Base-by-base conservation (phyloP, 2,888 invertebrate genomes). In the Eupithecia insigniata region DNA sequence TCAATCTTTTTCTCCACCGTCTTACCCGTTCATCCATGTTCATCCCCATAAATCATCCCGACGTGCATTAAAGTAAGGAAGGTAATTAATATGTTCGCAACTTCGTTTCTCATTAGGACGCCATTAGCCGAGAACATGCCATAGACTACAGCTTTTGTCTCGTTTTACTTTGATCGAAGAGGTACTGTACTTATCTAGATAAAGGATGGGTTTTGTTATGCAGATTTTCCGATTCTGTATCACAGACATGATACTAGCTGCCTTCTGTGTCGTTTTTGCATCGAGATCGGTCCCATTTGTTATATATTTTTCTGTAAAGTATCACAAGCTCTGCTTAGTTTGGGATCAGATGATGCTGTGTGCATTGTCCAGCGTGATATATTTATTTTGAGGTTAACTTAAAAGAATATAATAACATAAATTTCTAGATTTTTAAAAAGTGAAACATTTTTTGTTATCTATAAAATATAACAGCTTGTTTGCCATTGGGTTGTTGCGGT, bases 51-150 rank as follows among this genome's bases (percentile, higher is more conserved):
- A 88, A 92, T 92, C 92, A 91, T 82, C 69, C 39, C 77, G 84
- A 84, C 87, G 82, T 86, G 83, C 86, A 86, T 88, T 87, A 87
- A 84, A 86, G 83, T 85, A 82, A 83, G 79, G 80, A 80, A 80
- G 88, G 90, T 92, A 92, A 92, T 92, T 92, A 92, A 90, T 91
- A 90, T 89, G 88, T 89, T 89, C 87, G 83, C 87, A 83, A 86
- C 81, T 88, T 87, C 87, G 84, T 79, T 82, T 83, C 90, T 91
- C 91, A 90, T 92, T 91, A 92, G 85, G 87, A 84, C 84, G 84
- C 85, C 87, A 88, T 90, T 87, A 88, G 81, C 81, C 75, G 72
- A 71, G 79, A 84, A 84, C 82, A 84, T 80, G 82, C 78, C 72
- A 82, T 80, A 62, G 61, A 62, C 61, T 62, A 82, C 74, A 70